A percentile compares a stretch with the other conserved stretches of the same genome.
Evolutionary conservation across 1,140 invertebrate genomes (phyloP).

Genomic region (Brachionus manjavacas): DNA sequence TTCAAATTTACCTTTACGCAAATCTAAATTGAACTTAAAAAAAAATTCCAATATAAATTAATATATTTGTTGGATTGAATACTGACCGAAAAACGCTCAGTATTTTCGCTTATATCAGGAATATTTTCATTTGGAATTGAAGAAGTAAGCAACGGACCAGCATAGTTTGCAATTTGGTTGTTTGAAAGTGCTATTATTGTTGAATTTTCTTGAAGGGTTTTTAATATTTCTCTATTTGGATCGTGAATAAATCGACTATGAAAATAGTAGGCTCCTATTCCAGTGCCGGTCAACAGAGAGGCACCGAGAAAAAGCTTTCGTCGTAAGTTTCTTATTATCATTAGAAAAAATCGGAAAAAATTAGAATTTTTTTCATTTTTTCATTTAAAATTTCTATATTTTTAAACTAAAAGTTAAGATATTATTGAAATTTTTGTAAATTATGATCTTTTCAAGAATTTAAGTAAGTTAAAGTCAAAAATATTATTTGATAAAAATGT

Average conservation of each 20-base stretch:
- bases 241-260: not conserved
- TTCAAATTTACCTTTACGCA: not conserved
- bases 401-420: too few relatives aligned
- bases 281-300: not conserved
- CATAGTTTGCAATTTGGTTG: not conserved
- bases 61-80: not conserved
- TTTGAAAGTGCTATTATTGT: conserved; percentile 1
- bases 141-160: not conserved
- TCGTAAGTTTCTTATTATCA: not conserved
- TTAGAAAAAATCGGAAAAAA: not conserved
- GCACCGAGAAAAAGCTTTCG: not conserved
- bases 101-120: not conserved
- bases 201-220: not conserved
- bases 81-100: not conserved
- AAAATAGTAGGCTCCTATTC: not conserved
- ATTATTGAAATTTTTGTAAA: too few relatives aligned
- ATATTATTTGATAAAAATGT: too few relatives aligned
- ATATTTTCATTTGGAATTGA: not conserved
- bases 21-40: not conserved
- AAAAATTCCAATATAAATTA: not conserved
- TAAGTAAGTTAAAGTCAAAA: too few relatives aligned
- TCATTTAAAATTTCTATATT: not conserved
- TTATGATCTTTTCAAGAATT: too few relatives aligned
- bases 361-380: not conserved
- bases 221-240: not conserved